Evolutionary conservation across 2,113 vertebrate genomes (phyloP).

Genomic region (Pseudorhombus dupliciocellatus): DNA sequence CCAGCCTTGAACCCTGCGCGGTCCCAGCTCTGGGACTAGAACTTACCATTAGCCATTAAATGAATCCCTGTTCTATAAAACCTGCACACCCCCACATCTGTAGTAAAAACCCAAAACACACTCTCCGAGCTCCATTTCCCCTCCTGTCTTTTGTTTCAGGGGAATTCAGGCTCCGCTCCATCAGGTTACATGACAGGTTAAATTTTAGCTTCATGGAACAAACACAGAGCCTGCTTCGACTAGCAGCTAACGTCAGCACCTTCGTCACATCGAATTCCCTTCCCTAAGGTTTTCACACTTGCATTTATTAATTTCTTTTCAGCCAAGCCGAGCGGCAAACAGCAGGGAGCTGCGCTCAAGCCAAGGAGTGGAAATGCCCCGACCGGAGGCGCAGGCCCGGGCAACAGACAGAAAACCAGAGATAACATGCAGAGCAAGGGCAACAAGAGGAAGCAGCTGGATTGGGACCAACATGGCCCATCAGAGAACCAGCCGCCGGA

Average conservation of each 20-base stretch:
- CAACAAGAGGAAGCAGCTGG: slow-evolving; percentile 86
- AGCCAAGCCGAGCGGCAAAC: slow-evolving; percentile 50
- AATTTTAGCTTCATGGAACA: slow-evolving; percentile 66
- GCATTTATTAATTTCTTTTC: slow-evolving; percentile 56
- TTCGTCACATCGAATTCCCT: slow-evolving; percentile 60
- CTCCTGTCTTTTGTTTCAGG: slow-evolving; percentile 62
- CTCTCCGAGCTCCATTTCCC: slow-evolving; percentile 44
- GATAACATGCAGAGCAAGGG: slow-evolving; percentile 76
- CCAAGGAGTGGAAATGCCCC: slow-evolving; percentile 82
- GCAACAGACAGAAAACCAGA: slow-evolving; percentile 62
- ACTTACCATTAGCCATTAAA: slow-evolving; percentile 78
- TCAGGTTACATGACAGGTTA: slow-evolving; percentile 77
- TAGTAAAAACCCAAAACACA: slow-evolving; percentile 62
- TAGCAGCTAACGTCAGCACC: slow-evolving; percentile 71
- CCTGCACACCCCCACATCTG: slow-evolving; percentile 68
- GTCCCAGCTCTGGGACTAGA: slow-evolving; percentile 69
- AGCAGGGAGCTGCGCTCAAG: slow-evolving; percentile 69
- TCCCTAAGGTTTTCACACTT: slow-evolving; percentile 56
- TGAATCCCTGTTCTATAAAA: slow-evolving; percentile 77
- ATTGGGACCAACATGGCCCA: slow-evolving; percentile 74
- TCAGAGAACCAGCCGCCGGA: slow-evolving; percentile 81
- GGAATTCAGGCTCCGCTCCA: slow-evolving; percentile 66
- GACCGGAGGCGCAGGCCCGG: slow-evolving; percentile 67
- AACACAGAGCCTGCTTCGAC: slow-evolving; percentile 71
- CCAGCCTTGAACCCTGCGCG: slow-evolving; percentile 62